A percentile compares a stretch with the other conserved stretches of the same genome.
Evolutionary conservation across 2,888 invertebrate genomes (phyloP).

Genomic region (Papilio protenor): DNA sequence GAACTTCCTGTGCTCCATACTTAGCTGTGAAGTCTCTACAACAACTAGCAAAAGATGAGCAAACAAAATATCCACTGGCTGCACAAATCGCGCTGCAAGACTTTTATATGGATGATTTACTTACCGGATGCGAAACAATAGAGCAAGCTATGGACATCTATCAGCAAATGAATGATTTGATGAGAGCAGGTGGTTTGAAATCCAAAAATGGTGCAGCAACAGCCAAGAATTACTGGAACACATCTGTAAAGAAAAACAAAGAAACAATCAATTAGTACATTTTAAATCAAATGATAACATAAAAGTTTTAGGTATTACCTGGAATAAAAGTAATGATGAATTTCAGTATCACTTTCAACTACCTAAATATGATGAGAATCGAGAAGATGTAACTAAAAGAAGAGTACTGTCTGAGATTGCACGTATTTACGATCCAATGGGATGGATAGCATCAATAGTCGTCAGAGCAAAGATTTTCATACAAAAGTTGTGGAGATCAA

Average conservation of each 20-base stretch:
- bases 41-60: conserved; percentile 45
- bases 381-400: conserved; percentile 41
- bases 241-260: conserved; percentile 6
- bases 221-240: conserved; percentile 6
- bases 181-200: conserved; percentile 20
- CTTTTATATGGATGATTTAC: conserved; percentile 16
- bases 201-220: conserved; percentile 23
- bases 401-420: conserved; percentile 47
- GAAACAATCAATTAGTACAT: neutral
- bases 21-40: conserved; percentile 46
- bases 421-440: conserved; percentile 47
- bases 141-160: neutral
- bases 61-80: neutral
- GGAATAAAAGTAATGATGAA: conserved; percentile 4
- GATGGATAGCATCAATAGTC: conserved; percentile 47
- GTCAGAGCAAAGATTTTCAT: conserved; percentile 46
- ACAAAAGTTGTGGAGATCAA: conserved; percentile 42
- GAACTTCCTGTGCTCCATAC: conserved; percentile 49
- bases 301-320: conserved; percentile 7
- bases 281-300: neutral
- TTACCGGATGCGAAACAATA: neutral
- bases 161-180: conserved; percentile 7
- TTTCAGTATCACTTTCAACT: conserved; percentile 8
- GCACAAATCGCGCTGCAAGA: neutral
- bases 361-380: neutral